Evolutionary conservation across 37 sponge, comb jelly and placozoan genomes (phyloP).

Genomic region (Theonella swinhoei): DNA sequence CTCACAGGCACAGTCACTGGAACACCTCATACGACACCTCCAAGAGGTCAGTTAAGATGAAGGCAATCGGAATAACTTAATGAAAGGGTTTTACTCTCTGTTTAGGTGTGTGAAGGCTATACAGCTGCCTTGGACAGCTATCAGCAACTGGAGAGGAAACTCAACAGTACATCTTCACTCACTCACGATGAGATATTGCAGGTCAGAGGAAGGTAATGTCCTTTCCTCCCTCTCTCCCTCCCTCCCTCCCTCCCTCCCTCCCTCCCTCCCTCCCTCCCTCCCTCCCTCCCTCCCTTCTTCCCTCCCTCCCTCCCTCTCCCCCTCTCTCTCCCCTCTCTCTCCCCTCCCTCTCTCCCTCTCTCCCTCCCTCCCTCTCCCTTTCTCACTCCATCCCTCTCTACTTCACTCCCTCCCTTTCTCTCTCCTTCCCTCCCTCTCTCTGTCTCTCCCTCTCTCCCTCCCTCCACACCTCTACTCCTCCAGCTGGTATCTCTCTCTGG

Average conservation of each 20-base stretch:
- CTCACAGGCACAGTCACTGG: constrained; percentile 40
- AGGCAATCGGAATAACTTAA: neutral
- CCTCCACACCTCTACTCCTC: too few relatives aligned
- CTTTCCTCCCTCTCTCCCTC: too few relatives aligned
- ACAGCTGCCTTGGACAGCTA: constrained; percentile 24
- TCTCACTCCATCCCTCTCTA: constrained; percentile 19
- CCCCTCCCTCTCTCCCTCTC: too few relatives aligned
- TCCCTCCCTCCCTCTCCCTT: neutral
- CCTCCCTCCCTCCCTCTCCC: too few relatives aligned
- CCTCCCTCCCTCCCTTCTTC: too few relatives aligned
- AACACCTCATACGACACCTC: constrained; percentile 56
- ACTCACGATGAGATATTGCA: constrained; percentile 46
- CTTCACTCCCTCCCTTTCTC: neutral
- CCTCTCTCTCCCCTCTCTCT: too few relatives aligned
- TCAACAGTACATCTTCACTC: constrained; percentile 17
- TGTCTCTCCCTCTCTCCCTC: neutral
- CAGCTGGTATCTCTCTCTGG: neutral
- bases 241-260: too few relatives aligned
- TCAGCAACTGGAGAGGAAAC: constrained; percentile 50
- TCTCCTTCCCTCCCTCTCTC: neutral
- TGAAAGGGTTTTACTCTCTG: neutral
- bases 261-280: too few relatives aligned
- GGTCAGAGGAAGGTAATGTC: too few relatives aligned
- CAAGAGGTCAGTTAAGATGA: constrained; percentile 14
- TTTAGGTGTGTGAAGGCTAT: constrained; percentile 37